A percentile compares a stretch with the other conserved stretches of the same genome.
Conservation (phyloP, 2,113 vertebrate species). For the Aplodontia rufa region DNA sequence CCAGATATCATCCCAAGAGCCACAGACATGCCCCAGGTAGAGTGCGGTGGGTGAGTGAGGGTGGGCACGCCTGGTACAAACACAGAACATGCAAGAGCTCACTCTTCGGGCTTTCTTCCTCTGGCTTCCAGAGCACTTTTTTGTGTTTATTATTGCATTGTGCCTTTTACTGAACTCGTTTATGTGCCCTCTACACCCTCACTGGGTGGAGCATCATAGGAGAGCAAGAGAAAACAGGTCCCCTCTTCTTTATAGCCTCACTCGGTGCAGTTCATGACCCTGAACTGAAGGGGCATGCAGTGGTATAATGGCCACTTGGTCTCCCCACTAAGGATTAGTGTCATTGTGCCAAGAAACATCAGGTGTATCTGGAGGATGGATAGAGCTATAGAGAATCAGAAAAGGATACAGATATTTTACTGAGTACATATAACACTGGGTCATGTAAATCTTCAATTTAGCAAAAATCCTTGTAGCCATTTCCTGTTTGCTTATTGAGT, state of each 20-base stretch:
- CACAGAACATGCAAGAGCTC: neutral
- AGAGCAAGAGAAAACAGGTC: neutral
- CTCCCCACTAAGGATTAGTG: neutral
- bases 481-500: neutral
- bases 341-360: neutral
- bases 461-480: neutral
- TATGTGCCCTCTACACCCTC: neutral
- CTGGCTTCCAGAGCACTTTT: neutral
- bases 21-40: neutral
- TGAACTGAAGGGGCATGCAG: neutral
- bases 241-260: neutral
- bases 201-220: neutral
- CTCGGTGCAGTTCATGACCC: neutral
- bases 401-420: neutral
- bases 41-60: neutral
- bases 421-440: neutral
- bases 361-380: neutral
- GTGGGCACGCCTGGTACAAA: neutral
- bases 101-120: neutral
- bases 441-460: slow-evolving; percentile 39
- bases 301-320: neutral
- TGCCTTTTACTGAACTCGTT: neutral
- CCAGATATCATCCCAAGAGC: slow-evolving; percentile 33
- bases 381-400: neutral
- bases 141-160: neutral